Evolutionary conservation across 2,113 vertebrate genomes (phyloP), one percentile per base, ranked within the genome.

Genomic region (Varanus komodoensis): DNA sequence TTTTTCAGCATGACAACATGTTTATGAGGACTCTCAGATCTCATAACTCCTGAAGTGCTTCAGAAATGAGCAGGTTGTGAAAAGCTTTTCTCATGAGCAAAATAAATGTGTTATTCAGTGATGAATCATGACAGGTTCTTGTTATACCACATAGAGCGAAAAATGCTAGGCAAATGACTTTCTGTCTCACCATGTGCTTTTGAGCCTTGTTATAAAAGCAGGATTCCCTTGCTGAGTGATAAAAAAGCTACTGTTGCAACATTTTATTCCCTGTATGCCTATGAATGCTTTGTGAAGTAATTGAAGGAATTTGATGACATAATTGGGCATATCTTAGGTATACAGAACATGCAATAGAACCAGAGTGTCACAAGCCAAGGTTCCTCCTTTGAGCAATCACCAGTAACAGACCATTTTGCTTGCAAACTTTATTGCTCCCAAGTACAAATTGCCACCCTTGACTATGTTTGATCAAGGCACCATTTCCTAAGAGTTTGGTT

Each of bases 161-260:
- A 90, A 95, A 91, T 27, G 0, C 91, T 87, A 93, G 91, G 91
- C 91, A 96, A 96, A 94, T 94, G 0, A 88, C 85, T 91, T 86
- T 32, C 27, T 38, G 89, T 92, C 67, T 82, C 92, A 85, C 86
- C 32, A 0, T 87, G 92, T 91, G 93, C 93, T 96, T 91, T 90
- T 82, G 91, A 95, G 93, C 90, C 88, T 86, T 19, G 71, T 95
- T 96, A 88, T 89, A 94, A 94, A 92, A 92, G 87, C 91, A 44
- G 38, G 78, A 92, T 94, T 94, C 93, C 95, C 87, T 94, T 95
- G 93, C 29, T 94, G 94, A 96, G 93, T 95, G 95, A 95, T 96
- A 94, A 87, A 84, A 94, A 97, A 95, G 86, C 95, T 95, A 86
- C 97, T 69, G 88, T 92, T 29, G 0, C 74, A 95, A 94, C 86